Evolutionary conservation across 2,113 vertebrate genomes (phyloP).

Genomic region (Crotophaga sulcirostris): DNA sequence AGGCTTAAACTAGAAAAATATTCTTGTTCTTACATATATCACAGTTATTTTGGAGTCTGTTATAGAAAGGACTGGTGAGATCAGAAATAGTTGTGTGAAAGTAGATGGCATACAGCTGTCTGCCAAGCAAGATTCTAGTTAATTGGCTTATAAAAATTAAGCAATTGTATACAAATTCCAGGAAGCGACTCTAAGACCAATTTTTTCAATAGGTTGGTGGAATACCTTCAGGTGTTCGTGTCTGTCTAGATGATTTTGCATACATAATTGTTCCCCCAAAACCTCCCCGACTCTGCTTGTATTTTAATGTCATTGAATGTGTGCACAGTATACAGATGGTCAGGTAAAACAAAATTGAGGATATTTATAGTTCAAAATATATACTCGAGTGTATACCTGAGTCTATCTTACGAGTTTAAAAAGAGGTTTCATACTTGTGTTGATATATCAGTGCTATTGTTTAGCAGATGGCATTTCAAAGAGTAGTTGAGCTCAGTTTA

Average conservation of each 20-base stretch:
- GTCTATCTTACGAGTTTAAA: neutral
- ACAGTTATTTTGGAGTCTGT: constrained; percentile 35
- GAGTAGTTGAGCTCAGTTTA: neutral
- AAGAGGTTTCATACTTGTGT: neutral
- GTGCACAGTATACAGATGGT: neutral
- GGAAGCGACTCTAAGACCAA: neutral
- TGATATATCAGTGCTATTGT: neutral
- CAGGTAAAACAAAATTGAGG: neutral
- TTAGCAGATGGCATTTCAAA: neutral
- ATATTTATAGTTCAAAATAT: neutral
- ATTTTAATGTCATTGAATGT: neutral
- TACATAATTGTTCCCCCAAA: neutral
- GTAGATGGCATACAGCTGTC: constrained; percentile 5
- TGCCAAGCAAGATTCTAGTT: neutral
- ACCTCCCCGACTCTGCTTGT: accelerated
- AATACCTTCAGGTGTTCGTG: neutral
- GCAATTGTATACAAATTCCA: neutral
- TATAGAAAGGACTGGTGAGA: constrained; percentile 25
- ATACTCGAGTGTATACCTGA: neutral
- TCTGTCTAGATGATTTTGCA: neutral
- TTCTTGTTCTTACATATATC: constrained; percentile 40
- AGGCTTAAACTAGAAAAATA: constrained; percentile 25
- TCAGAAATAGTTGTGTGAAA: constrained; percentile 50
- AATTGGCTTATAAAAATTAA: constrained; percentile 37
- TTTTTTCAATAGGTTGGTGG: neutral